These are phyloP conservation scores for Odontomachus brunneus DNA, from an alignment of 1,140 invertebrate genomes.

Conservation along the genomic window DNA sequence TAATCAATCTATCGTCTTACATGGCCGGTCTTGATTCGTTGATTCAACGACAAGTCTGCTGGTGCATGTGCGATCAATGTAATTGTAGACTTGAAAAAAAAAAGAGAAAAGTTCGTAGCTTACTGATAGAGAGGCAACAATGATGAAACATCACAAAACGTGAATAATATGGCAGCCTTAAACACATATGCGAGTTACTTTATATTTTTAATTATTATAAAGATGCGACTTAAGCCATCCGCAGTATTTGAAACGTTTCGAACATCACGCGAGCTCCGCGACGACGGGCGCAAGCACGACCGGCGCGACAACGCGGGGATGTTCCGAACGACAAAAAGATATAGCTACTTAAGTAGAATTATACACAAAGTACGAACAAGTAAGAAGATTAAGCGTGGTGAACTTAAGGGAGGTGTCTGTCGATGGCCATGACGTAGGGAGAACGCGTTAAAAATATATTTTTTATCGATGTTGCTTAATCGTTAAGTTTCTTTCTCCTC, in stretches of 20 bases:
- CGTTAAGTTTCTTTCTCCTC: conserved; percentile 73
- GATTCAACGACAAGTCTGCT: conserved; percentile 50
- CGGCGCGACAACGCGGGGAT: conserved; percentile 41
- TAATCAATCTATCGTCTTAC: neutral
- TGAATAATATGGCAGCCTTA: conserved; percentile 76
- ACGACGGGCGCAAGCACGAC: conserved; percentile 9
- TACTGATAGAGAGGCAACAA: conserved; percentile 59
- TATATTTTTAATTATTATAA: conserved; percentile 66
- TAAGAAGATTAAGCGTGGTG: conserved; percentile 61
- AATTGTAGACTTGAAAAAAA: conserved; percentile 36
- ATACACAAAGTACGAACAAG: conserved; percentile 68
- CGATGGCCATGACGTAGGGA: conserved; percentile 64
- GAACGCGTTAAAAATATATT: conserved; percentile 76
- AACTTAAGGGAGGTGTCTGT: conserved; percentile 45
- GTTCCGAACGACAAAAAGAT: conserved; percentile 61
- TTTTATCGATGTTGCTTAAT: conserved; percentile 81
- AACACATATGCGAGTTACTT: conserved; percentile 51
- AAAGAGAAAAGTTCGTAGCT: conserved; percentile 18
- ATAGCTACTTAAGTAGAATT: conserved; percentile 74
- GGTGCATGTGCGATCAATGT: conserved; percentile 40
- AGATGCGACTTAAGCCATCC: conserved; percentile 71
- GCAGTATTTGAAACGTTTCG: conserved; percentile 73
- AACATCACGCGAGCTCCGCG: conserved; percentile 25
- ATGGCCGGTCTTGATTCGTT: conserved; percentile 27
- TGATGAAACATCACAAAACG: conserved; percentile 74